Evolutionary conservation across 2,113 vertebrate genomes (phyloP), one percentile per base, ranked within the genome.

Genomic region (Tychaedon coryphoeus): DNA sequence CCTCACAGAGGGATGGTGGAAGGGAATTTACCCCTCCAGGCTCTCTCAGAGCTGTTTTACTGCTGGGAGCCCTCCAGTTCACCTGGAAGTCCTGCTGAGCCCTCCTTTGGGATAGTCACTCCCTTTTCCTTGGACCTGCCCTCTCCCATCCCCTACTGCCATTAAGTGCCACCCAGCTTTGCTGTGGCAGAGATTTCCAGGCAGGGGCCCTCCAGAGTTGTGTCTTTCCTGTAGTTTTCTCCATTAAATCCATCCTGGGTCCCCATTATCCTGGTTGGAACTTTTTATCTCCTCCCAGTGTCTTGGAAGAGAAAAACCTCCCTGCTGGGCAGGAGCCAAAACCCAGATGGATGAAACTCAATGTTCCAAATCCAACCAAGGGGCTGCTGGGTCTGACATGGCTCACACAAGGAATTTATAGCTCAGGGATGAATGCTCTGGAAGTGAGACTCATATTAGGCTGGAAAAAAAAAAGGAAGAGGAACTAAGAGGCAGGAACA

Each of bases 11-110:
- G 45, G 40, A 17, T 54, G 70, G 14, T 23, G 23, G 61, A 14
- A 29, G 48, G 50, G 73, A 66, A 31, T 80, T 80, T 36, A 11
- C 19, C 11, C 60, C 31, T 34, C 34, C 47, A 50, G 69, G 77
- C 8, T 10, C 4, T 61, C 36, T 29, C 2, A 2, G 19, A 62
- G 20, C 4, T 0, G 1, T 26, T 58, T 22, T 34, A 14, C 45
- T 36, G 31, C 53, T 57, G 76, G 58, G 42, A 73, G 31, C 19
- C 53, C 57, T 70, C 70, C 26, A 25, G 28, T 31, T 84, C 5
- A 7, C 28, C n/a, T 53, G 10, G 18, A 57, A 81, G 29, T 73
- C 72, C 72, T 69, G 43, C 67, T 17, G 40, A 23, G 31, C 47
- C 26, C 19, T 78, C 31, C 56, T 16, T 22, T 2, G 0, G n/a